phyloP scores from a whole-genome alignment of 2,113 vertebrate genomes.

The Acanthochromis polyacanthus region DNA sequence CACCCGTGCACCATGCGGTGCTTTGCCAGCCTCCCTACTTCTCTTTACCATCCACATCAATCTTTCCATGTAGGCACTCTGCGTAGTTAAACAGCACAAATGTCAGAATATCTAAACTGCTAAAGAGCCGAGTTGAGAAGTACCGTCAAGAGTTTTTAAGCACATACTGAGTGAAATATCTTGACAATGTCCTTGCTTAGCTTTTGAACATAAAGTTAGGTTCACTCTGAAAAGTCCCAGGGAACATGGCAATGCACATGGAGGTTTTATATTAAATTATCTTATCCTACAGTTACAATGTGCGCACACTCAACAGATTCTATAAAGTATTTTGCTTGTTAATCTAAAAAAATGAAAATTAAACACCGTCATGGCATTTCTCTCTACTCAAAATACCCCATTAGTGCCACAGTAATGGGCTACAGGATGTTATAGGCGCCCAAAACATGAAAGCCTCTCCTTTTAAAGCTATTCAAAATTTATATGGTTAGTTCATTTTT shows the following conservation, averaged over 20 bases:
- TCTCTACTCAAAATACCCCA: constrained; percentile 31
- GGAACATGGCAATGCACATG: not conserved
- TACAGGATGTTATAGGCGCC: constrained; percentile 15
- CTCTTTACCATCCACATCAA: constrained; percentile 21
- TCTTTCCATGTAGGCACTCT: constrained; percentile 14
- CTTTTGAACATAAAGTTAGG: constrained; percentile 13
- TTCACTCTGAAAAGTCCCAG: not conserved
- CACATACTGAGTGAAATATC: constrained; percentile 29
- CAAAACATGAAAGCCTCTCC: not conserved
- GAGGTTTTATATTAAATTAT: constrained; percentile 33
- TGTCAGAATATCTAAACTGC: constrained; percentile 34
- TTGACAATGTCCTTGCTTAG: constrained; percentile 31
- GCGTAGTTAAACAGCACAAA: constrained; percentile 36
- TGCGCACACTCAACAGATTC: constrained; percentile 2
- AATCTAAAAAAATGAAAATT: constrained; percentile 25
- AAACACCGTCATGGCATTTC: constrained; percentile 30
- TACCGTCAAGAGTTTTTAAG: constrained; percentile 35
- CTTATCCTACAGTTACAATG: constrained; percentile 8
- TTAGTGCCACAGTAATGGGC: constrained; percentile 34
- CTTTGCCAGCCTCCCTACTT: constrained; percentile 6
- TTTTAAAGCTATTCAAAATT: constrained; percentile 24
- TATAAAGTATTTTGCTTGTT: constrained; percentile 20
- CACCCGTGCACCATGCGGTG: constrained; percentile 4
- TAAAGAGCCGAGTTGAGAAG: constrained; percentile 22
- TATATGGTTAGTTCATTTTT: not conserved